Percentiles rank a stretch among this genome's conserved stretches.
Evolutionary conservation across 2,888 invertebrate species (phyloP).

Genomic region (Spodoptera littoralis): DNA sequence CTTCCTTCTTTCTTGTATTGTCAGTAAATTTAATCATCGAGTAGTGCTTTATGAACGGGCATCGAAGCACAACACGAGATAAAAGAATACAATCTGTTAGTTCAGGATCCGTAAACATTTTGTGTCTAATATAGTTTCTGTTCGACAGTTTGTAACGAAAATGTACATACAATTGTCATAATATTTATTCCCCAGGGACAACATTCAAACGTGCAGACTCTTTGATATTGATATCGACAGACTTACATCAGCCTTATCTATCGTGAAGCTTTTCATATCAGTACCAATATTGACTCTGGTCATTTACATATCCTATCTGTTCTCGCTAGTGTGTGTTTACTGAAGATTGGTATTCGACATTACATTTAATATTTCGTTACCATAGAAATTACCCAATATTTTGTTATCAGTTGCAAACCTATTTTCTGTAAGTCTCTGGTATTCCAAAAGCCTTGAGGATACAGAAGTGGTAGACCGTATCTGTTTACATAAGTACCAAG

Average conservation of each 20-base stretch:
- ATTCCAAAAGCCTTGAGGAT: conserved; percentile 32
- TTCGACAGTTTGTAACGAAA: too few species aligned
- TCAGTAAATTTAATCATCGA: too few species aligned
- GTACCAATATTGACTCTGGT: conserved; percentile 42
- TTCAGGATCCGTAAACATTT: too few species aligned
- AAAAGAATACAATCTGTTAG: too few species aligned
- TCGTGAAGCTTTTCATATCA: conserved; percentile 38
- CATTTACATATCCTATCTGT: conserved; percentile 48
- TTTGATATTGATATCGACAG: conserved; percentile 38
- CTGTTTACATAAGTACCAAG: conserved; percentile 27
- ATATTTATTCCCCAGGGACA: conserved; percentile 6
- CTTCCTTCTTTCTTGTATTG: too few species aligned
- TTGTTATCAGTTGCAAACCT: conserved; percentile 35
- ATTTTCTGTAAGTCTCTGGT: conserved; percentile 23
- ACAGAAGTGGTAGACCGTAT: conserved; percentile 15
- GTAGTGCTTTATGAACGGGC: too few species aligned
- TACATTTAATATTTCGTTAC: conserved; percentile 23
- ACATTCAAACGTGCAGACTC: conserved; percentile 37
- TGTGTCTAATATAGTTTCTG: too few species aligned
- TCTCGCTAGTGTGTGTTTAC: conserved; percentile 39
- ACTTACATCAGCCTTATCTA: conserved; percentile 31
- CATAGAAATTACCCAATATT: conserved; percentile 26
- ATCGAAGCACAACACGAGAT: too few species aligned
- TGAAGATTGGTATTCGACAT: conserved; percentile 31
- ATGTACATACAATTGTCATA: conserved; percentile 4